phyloP scores from a whole-genome alignment of 2,797 vertebrate genomes.

The Gymnoscopelus braueri region DNA sequence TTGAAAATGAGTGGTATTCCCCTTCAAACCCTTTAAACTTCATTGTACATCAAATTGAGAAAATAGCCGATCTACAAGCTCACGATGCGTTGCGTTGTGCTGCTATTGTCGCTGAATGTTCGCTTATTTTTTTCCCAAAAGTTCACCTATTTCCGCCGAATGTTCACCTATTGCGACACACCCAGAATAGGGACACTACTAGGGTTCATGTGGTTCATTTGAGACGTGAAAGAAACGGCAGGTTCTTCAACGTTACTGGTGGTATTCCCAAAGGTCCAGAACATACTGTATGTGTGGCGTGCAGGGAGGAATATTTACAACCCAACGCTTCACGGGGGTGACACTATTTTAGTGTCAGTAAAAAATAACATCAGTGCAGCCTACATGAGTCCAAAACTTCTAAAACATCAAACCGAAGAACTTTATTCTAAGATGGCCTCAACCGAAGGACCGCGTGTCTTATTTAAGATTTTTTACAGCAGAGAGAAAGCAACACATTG shows the following conservation, averaged over 20 bases:
- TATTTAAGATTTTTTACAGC: neutral
- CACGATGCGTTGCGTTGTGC: too few species aligned
- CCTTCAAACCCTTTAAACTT: too few species aligned
- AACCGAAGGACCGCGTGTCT: conserved; percentile 12
- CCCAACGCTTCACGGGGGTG: neutral
- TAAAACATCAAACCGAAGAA: neutral
- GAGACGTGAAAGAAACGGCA: conserved; percentile 6
- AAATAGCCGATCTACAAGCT: too few species aligned
- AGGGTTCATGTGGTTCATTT: neutral
- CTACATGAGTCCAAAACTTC: neutral
- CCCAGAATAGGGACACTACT: neutral
- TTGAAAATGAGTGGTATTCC: too few species aligned
- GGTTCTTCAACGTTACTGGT: neutral
- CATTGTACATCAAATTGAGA: too few species aligned
- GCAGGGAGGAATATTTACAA: neutral
- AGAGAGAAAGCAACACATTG: neutral
- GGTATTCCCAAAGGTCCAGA: neutral
- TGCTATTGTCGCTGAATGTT: too few species aligned
- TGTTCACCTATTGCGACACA: too few species aligned
- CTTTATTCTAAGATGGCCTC: neutral
- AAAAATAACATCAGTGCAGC: neutral
- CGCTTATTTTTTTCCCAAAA: too few species aligned
- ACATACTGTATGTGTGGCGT: neutral
- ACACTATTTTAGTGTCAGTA: conserved; percentile 1
- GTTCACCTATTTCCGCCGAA: too few species aligned